These are phyloP conservation scores for Pangasius macronema DNA, from an alignment of 2,797 vertebrate genomes.

Conservation along the genomic window DNA sequence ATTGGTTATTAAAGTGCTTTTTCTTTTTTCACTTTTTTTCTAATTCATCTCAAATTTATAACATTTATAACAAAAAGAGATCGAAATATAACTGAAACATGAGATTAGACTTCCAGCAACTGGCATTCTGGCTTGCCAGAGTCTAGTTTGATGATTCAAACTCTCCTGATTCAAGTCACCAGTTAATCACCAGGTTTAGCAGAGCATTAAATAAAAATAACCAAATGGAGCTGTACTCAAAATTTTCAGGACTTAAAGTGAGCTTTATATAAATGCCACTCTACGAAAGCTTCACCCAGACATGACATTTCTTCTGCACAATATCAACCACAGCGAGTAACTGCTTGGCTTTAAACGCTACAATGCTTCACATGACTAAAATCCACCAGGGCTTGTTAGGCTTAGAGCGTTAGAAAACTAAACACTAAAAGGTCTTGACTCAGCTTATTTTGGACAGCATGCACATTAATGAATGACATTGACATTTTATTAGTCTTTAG, in stretches of 20 bases:
- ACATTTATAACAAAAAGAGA: not conserved
- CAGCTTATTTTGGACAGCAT: constrained; percentile 65
- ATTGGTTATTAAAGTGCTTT: not conserved
- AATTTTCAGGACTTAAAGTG: not conserved
- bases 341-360: constrained; percentile 57
- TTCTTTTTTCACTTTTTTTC: not conserved
- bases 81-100: not conserved
- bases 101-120: not conserved
- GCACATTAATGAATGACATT: constrained; percentile 52
- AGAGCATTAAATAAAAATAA: not conserved
- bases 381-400: constrained; percentile 54
- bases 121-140: not conserved
- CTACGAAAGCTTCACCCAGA: constrained; percentile 34
- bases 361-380: constrained; percentile 57
- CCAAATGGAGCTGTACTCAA: not conserved
- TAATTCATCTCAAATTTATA: not conserved
- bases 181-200: constrained; percentile 1
- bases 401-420: constrained; percentile 61
- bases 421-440: constrained; percentile 60
- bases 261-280: constrained; percentile 42
- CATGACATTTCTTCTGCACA: constrained; percentile 53
- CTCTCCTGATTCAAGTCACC: not conserved
- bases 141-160: constrained; percentile 6
- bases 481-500: constrained; percentile 57
- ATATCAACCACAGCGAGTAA: constrained; percentile 47